These are phyloP conservation scores for Leptinotarsa texana DNA, from an alignment of 1,140 invertebrate species.

Conservation along the genomic window DNA sequence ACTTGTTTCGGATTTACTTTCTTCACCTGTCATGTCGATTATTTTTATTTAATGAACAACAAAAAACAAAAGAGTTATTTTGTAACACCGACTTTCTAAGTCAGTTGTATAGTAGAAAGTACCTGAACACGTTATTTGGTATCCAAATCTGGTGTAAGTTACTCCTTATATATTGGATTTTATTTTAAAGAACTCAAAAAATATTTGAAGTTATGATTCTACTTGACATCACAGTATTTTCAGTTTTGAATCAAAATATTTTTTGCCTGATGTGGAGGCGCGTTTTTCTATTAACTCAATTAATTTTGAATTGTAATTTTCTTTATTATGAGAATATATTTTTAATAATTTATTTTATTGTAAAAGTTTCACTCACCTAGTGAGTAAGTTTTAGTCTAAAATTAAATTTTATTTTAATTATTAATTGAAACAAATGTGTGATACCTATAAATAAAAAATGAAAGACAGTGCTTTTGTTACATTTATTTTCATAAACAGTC, in stretches of 20 bases:
- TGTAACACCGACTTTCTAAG: no score
- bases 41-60: no score
- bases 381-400: slow-evolving; percentile 24
- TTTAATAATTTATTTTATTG: slow-evolving; percentile 28
- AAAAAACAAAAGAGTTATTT: no score
- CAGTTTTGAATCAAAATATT: no score
- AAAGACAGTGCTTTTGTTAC: neutral
- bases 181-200: neutral
- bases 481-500: slow-evolving; percentile 21
- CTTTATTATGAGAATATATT: slow-evolving; percentile 14
- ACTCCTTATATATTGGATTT: neutral
- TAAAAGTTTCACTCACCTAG: slow-evolving; percentile 12
- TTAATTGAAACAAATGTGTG: slow-evolving; percentile 23
- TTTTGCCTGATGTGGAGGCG: no score
- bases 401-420: slow-evolving; percentile 18
- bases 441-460: slow-evolving; percentile 22
- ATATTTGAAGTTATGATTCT: neutral
- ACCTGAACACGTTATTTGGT: slow-evolving; percentile 3
- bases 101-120: neutral
- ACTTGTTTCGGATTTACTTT: no score
- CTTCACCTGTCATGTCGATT: no score
- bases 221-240: slow-evolving; percentile 6
- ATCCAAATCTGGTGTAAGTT: neutral
- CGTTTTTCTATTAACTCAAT: neutral
- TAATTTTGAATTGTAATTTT: neutral